Conservation (phyloP, 2,888 invertebrate species). For the Salpingus planirostris region DNA sequence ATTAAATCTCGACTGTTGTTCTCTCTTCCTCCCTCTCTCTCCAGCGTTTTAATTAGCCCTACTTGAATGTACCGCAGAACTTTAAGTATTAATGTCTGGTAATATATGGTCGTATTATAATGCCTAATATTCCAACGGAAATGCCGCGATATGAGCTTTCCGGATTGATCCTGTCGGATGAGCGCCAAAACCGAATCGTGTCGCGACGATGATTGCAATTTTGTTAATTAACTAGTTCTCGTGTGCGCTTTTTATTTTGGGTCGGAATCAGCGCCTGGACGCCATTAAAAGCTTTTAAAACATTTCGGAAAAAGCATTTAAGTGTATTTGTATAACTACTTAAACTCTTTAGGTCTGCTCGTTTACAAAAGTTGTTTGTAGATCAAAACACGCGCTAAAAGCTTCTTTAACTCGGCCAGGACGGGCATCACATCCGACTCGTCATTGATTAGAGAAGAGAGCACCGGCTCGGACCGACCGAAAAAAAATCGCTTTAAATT, state of each 20-base stretch:
- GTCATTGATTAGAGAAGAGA: conserved; percentile 15
- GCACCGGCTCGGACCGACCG: conserved; percentile 10
- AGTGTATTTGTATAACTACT: conserved; percentile 31
- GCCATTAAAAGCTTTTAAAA: conserved; percentile 29
- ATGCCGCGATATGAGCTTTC: no score
- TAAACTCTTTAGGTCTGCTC: conserved; percentile 27
- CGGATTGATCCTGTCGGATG: no score
- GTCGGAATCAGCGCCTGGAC: no score
- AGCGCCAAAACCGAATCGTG: no score
- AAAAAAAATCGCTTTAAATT: conserved; percentile 26
- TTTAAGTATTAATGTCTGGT: conserved; percentile 29
- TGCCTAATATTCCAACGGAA: conserved; percentile 26
- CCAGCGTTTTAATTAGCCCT: conserved; percentile 28
- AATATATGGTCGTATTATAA: conserved; percentile 27
- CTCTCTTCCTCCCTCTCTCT: no score
- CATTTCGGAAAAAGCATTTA: conserved; percentile 29
- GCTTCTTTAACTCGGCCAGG: conserved; percentile 21
- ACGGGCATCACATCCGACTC: conserved; percentile 2
- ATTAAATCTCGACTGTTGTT: conserved; percentile 27
- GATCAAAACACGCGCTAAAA: conserved; percentile 31
- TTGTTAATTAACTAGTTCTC: no score
- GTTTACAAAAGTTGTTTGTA: conserved; percentile 31
- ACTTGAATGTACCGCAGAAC: conserved; percentile 29
- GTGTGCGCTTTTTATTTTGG: no score
- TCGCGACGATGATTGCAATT: no score